Evolutionary conservation across 2,797 vertebrate species (phyloP), one percentile per base, ranked within the genome.

Genomic region (Lerista edwardsae): DNA sequence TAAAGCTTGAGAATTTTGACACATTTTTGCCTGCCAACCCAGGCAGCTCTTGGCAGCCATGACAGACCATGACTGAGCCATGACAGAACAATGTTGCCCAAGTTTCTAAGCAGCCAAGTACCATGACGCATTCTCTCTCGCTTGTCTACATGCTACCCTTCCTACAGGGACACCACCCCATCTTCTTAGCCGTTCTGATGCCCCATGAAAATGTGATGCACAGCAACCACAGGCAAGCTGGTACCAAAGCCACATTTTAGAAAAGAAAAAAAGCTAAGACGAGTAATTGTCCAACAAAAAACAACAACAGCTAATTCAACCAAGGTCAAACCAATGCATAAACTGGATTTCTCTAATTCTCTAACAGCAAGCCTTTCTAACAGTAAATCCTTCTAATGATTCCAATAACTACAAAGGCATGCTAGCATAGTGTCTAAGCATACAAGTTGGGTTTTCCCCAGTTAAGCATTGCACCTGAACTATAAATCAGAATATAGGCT

Each of bases 61-160:
- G 23, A 44, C 80, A 39, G n/a, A n/a, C n/a, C n/a, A n/a, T n/a
- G n/a, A n/a, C 41, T 57, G 72, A 84, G 39, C 81, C n/a, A 77
- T 21, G 57, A 81, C 0, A 27, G 12, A 75, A 10, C 17, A 71
- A 79, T 57, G 36, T 2, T 73, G 31, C 19, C 25, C 34, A 41
- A 23, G 5, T 82, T 74, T 77, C 41, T 31, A 41, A 85, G 29
- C 10, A 57, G 17, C 29, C 6, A 67, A 68, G 23, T 21, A 25
- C 27, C 47, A 73, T 55, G 73, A n/a, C 44, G 74, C 14, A 31
- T 23, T 71, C 36, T 47, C 27, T 34, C 27, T 65, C 2, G 12
- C 34, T 2, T 41, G n/a, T n/a, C 71, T 75, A 55, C 47, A 67
- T 57, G 47, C 21, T n/a, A 19, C 12, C 31, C 62, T 83, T 39